These are phyloP conservation scores for Ciona savignyi DNA, from an alignment of 23 tunicate species.

Conservation along the genomic window DNA sequence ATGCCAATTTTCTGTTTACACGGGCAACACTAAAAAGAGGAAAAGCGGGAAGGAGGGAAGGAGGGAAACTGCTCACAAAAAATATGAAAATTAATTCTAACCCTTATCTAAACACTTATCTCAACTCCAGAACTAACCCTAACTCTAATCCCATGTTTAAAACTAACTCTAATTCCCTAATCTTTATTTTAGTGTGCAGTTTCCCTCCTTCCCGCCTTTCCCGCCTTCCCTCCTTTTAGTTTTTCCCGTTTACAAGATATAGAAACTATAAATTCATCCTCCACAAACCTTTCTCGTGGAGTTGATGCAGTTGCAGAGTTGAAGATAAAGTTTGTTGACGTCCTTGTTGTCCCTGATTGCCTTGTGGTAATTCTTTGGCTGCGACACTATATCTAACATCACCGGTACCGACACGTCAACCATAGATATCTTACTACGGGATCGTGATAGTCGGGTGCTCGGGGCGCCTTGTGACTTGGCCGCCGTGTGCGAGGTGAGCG, in stretches of 20 bases:
- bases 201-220: too few species aligned
- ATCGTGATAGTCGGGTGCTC: background rate
- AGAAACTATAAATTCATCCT: background rate
- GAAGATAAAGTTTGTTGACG: slow-evolving; percentile 72
- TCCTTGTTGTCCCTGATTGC: slow-evolving; percentile 62
- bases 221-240: too few species aligned
- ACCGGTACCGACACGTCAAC: slow-evolving; percentile 48
- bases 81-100: too few species aligned
- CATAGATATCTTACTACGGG: slow-evolving; percentile 29
- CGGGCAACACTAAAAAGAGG: too few species aligned
- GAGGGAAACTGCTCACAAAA: too few species aligned
- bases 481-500: slow-evolving; percentile 16
- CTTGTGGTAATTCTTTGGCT: slow-evolving; percentile 65
- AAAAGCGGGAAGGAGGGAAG: too few species aligned
- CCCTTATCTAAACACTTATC: too few species aligned
- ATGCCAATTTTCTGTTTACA: too few species aligned
- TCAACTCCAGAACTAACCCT: too few species aligned
- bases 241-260: background rate
- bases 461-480: slow-evolving; percentile 10
- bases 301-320: slow-evolving; percentile 82
- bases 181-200: too few species aligned
- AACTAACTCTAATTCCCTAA: too few species aligned
- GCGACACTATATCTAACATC: slow-evolving; percentile 17
- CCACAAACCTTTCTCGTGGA: slow-evolving; percentile 81
- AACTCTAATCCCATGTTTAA: too few species aligned